Percentiles rank a stretch among this genome's conserved stretches.
These are phyloP conservation scores for Stichopus chloronotus DNA, from an alignment of 35 echinoderm and acorn worm species.

Conservation along the genomic window DNA sequence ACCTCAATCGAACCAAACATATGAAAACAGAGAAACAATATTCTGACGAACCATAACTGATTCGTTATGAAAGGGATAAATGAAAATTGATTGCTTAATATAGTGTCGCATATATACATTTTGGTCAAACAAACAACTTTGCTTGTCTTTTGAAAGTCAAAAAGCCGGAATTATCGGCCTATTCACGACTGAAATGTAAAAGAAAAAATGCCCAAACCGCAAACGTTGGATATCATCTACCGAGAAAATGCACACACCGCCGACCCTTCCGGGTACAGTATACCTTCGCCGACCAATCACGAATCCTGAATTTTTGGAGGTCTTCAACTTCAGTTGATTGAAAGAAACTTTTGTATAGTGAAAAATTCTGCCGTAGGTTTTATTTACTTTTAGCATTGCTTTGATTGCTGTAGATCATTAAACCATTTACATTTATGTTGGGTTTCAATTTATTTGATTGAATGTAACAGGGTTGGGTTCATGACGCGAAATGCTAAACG, in stretches of 20 bases:
- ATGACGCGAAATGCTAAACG: no score
- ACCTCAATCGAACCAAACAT: background rate
- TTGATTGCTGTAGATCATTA: background rate
- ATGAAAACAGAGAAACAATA: background rate
- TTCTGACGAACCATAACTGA: background rate
- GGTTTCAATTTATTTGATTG: no score
- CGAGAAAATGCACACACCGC: background rate
- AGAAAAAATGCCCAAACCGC: background rate
- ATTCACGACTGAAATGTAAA: no score
- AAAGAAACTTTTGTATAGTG: background rate
- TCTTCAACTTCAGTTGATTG: background rate
- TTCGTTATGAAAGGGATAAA: constrained; percentile 1
- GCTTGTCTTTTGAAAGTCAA: background rate
- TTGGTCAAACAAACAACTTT: background rate
- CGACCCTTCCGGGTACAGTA: background rate
- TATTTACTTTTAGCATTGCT: constrained; percentile 6
- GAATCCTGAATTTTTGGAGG: background rate
- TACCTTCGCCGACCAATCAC: background rate
- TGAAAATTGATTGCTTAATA: constrained; percentile 1
- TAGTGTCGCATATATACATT: background rate
- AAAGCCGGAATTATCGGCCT: background rate
- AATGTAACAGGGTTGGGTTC: no score
- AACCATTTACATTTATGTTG: background rate
- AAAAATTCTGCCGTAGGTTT: constrained; percentile 5
- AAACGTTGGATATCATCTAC: background rate